phyloP scores from a whole-genome alignment of 2,888 invertebrate genomes.

The Deroplatys truncata region DNA sequence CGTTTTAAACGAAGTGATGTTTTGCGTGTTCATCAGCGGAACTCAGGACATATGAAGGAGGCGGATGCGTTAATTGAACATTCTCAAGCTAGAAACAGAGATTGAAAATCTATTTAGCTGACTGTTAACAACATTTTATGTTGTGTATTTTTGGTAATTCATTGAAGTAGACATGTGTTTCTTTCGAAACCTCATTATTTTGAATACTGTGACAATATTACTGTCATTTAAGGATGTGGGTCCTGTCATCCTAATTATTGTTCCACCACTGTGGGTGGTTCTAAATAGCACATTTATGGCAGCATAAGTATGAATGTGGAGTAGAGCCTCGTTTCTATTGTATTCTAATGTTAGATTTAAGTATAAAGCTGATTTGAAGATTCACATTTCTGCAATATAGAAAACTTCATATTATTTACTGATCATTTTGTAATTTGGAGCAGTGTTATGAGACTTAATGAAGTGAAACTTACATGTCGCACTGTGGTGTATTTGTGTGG shows the following conservation, averaged over 20 bases:
- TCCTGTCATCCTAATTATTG: not conserved
- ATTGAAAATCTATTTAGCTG: not conserved
- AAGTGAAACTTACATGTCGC: not conserved
- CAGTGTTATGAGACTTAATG: not conserved
- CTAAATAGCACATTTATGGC: not conserved
- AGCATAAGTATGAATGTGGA: not conserved
- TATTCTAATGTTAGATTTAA: not conserved
- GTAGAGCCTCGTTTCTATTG: not conserved
- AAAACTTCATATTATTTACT: not conserved
- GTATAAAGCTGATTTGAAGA: not conserved
- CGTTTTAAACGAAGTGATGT: constrained; percentile 30
- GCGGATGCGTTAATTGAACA: not conserved
- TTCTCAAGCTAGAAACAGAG: not conserved
- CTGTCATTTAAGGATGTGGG: not conserved
- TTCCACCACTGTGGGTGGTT: not conserved
- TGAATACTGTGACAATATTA: not conserved
- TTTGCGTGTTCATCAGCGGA: constrained; percentile 27
- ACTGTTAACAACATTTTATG: not conserved
- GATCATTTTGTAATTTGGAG: not conserved
- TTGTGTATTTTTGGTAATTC: not conserved
- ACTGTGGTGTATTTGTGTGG: not conserved
- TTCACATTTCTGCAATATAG: not conserved
- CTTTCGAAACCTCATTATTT: not conserved
- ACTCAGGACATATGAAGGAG: constrained; percentile 21
- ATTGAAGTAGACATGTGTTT: not conserved